A percentile compares a stretch with the other conserved stretches of the same genome.
Evolutionary conservation across 1,140 invertebrate genomes (phyloP).

Genomic region (Drosophila watanabei): DNA sequence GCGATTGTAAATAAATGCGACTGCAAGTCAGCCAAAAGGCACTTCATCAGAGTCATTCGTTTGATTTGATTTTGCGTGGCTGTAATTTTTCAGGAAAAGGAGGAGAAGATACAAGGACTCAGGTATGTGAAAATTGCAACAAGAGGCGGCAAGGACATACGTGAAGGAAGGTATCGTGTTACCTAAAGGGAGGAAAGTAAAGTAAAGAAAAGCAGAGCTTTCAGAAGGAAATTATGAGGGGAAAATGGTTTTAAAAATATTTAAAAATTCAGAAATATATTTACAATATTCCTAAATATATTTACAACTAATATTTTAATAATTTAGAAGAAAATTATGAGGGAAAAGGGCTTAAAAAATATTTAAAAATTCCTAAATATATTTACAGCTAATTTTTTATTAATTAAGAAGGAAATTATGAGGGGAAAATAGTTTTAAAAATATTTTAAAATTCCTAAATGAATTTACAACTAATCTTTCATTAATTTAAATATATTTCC

Average conservation of each 20-base stretch:
- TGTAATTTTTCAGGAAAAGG: conserved; percentile 6
- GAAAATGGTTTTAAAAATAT: neutral
- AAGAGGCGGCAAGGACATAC: conserved; percentile 13
- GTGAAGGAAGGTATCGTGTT: conserved; percentile 22
- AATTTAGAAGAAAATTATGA: neutral
- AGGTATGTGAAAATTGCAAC: conserved; percentile 47
- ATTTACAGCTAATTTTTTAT: too few relatives aligned
- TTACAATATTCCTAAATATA: neutral
- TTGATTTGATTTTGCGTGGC: conserved; percentile 48
- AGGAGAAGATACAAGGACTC: neutral
- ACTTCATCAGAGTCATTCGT: conserved; percentile 57
- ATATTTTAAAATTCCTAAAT: too few relatives aligned
- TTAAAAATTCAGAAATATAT: neutral
- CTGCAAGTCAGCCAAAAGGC: conserved; percentile 39
- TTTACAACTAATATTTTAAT: neutral
- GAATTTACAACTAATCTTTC: too few relatives aligned
- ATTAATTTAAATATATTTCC: too few relatives aligned
- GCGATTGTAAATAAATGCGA: neutral
- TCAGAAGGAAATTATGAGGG: neutral
- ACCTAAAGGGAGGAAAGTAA: neutral
- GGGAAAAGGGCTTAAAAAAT: neutral
- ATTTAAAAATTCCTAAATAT: too few relatives aligned
- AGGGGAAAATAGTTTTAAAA: too few relatives aligned
- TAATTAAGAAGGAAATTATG: too few relatives aligned
- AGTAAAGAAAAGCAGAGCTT: neutral